phyloP scores from a whole-genome alignment of 2,797 vertebrate species.

The Amblyraja radiata region DNA sequence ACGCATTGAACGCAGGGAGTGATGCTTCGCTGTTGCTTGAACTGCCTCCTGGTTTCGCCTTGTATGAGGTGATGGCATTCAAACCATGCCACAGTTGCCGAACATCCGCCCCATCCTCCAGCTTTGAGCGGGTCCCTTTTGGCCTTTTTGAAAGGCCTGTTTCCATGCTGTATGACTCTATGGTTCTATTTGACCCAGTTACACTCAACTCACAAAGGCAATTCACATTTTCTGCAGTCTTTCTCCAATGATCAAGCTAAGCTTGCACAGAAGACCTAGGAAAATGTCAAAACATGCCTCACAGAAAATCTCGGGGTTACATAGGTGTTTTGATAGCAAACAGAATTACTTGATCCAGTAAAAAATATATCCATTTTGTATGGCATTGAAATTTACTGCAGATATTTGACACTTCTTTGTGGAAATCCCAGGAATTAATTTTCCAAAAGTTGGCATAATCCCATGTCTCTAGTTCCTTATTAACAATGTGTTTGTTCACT shows the following conservation, averaged over 20 bases:
- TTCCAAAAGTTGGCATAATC: not conserved
- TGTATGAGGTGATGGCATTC: no score
- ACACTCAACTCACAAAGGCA: not conserved
- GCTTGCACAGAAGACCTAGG: no score
- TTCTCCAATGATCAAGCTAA: no score
- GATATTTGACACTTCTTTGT: not conserved
- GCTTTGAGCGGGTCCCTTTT: no score
- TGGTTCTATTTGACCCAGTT: not conserved
- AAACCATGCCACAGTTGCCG: no score
- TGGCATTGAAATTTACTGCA: not conserved
- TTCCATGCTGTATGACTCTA: no score
- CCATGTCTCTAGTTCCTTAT: not conserved
- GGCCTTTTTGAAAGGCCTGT: no score
- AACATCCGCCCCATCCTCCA: no score
- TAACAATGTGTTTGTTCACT: not conserved
- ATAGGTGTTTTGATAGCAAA: not conserved
- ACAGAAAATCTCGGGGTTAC: not conserved
- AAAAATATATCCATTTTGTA: not conserved
- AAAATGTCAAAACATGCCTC: no score
- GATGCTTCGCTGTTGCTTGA: no score
- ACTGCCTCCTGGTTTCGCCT: no score
- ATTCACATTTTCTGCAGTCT: not conserved
- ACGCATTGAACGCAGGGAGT: no score
- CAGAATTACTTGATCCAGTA: not conserved
- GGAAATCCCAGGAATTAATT: conserved; percentile 24